Evolutionary conservation across 2,888 invertebrate species (phyloP).

Genomic region (Xestia sexstrigata): DNA sequence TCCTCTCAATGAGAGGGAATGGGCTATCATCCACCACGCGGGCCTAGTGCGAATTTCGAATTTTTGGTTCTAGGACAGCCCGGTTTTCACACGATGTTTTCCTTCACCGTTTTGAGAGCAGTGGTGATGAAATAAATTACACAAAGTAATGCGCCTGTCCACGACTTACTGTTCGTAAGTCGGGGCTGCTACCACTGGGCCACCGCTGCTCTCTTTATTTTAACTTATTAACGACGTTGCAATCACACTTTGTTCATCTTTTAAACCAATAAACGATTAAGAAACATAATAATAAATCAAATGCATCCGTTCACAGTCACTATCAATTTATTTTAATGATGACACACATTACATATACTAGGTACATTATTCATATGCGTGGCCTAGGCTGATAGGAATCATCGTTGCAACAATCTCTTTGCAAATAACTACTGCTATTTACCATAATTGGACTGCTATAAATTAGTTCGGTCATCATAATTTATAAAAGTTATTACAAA

Average conservation of each 20-base stretch:
- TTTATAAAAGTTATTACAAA: slow-evolving; percentile 43
- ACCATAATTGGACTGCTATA: slow-evolving; percentile 26
- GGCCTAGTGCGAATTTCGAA: too few species aligned
- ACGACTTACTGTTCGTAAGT: too few species aligned
- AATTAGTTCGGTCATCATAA: slow-evolving; percentile 40
- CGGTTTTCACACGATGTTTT: too few species aligned
- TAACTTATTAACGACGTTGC: neutral
- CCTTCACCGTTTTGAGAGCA: too few species aligned
- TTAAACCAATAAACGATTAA: slow-evolving; percentile 35
- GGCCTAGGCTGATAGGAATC: slow-evolving; percentile 43
- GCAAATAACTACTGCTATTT: slow-evolving; percentile 18
- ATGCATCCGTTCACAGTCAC: slow-evolving; percentile 30
- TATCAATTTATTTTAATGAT: slow-evolving; percentile 52
- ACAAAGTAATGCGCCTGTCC: too few species aligned
- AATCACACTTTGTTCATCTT: neutral
- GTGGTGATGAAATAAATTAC: too few species aligned
- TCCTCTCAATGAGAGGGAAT: too few species aligned
- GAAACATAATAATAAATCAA: slow-evolving; percentile 44
- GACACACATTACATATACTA: slow-evolving; percentile 19
- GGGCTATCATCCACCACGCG: too few species aligned
- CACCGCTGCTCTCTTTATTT: too few species aligned
- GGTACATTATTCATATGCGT: slow-evolving; percentile 44
- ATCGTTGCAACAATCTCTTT: slow-evolving; percentile 25
- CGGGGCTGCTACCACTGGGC: too few species aligned
- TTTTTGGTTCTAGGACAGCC: too few species aligned